These are phyloP conservation scores for Magallana angulata DNA, from an alignment of 1,140 invertebrate species.

Conservation along the genomic window DNA sequence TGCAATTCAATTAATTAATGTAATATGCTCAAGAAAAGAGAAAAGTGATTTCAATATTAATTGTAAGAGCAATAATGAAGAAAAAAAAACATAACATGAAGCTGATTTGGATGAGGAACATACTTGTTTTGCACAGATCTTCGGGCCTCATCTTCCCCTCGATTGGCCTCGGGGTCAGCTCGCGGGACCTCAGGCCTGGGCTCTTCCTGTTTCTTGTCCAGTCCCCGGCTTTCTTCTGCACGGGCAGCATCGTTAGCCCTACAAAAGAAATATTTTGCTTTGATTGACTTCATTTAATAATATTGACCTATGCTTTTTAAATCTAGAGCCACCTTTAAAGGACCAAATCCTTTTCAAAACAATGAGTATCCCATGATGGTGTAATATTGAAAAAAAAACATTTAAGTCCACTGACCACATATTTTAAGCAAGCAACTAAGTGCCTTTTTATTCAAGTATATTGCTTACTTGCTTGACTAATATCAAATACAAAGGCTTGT, in stretches of 20 bases:
- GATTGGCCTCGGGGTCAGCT: background rate
- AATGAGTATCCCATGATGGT: no score
- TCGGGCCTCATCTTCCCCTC: conserved; percentile 33
- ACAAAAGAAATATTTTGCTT: background rate
- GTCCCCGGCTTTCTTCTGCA: conserved; percentile 10
- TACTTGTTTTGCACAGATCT: conserved; percentile 57
- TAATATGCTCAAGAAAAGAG: conserved; percentile 2
- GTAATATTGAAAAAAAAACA: no score
- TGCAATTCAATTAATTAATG: background rate
- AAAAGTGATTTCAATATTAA: conserved; percentile 16
- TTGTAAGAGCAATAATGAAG: background rate
- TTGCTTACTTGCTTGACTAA: no score
- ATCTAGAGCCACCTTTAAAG: no score
- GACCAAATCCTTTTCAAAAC: no score
- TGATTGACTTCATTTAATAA: no score
- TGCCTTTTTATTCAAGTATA: no score
- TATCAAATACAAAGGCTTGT: no score
- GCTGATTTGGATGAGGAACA: conserved; percentile 12
- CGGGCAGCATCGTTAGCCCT: conserved; percentile 51
- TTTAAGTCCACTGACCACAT: no score
- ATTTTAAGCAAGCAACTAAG: no score
- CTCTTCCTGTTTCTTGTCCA: background rate
- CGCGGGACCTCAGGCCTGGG: background rate
- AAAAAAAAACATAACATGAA: conserved; percentile 6
- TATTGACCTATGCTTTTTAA: no score